phyloP scores from a whole-genome alignment of 2,888 invertebrate species.

The Helicoverpa assulta region DNA sequence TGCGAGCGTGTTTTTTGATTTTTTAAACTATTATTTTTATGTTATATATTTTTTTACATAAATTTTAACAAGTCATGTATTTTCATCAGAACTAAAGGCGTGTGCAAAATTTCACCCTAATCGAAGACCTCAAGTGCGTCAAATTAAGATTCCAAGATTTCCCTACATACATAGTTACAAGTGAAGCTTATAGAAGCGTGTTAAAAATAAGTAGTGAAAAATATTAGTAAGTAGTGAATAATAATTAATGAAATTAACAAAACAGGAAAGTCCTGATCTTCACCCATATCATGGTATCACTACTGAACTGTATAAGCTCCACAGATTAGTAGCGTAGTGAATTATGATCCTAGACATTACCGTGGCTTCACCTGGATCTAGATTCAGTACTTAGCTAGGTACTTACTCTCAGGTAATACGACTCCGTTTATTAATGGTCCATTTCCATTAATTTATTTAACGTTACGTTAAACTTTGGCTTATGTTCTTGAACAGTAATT shows the following conservation, averaged over 20 bases:
- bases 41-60: too few relatives aligned
- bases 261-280: not conserved
- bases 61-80: too few relatives aligned
- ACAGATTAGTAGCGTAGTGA: constrained; percentile 25
- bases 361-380: constrained; percentile 10
- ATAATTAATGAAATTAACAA: not conserved
- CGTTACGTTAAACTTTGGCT: constrained; percentile 12
- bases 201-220: too few relatives aligned
- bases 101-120: too few relatives aligned
- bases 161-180: too few relatives aligned
- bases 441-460: constrained; percentile 28
- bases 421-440: not conserved
- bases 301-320: constrained; percentile 1
- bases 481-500: not conserved
- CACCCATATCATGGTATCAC: not conserved
- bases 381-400: not conserved
- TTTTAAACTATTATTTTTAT: too few relatives aligned
- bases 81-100: too few relatives aligned
- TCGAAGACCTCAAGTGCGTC: too few relatives aligned
- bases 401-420: constrained; percentile 3
- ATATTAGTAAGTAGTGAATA: too few relatives aligned
- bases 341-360: constrained; percentile 18
- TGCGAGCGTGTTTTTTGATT: too few relatives aligned
- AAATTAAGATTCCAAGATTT: too few relatives aligned
- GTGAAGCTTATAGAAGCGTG: too few relatives aligned